Evolutionary conservation across 2,113 vertebrate genomes (phyloP), one percentile per base, ranked within the genome.

Genomic region (Notarius lentiginosus): DNA sequence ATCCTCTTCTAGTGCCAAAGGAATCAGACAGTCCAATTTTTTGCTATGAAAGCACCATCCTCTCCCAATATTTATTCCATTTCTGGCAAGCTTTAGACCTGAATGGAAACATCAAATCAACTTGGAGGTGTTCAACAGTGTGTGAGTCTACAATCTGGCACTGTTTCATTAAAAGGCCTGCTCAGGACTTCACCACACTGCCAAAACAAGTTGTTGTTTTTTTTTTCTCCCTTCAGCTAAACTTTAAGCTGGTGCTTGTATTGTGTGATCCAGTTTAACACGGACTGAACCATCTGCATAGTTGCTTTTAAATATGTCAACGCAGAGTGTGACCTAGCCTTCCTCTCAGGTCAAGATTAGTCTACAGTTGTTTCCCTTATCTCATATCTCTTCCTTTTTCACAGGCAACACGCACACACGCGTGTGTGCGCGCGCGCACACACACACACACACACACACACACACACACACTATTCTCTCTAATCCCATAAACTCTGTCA

Each of bases 71-170:
- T 55, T 79, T 82, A 51, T 63, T 84, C 60, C 60, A 87, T 77
- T 84, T 79, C 73, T 77, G 51, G 86, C 55, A 53, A 83, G 83
- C 82, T 79, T 65, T 76, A 83, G 77, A 77, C 86, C 58, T n/a
- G 70, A 76, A 55, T 77, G 81, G 86, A 87, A 87, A 87, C 60
- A 83, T 87, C 77, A 87, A 60, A 83, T 83, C 77, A 87, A 87
- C 77, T 60, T 66, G 73, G 86, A 76, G 86, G 81, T 76, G 47
- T 60, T 77, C 60, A 87, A 53, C 49, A 83, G 27, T 20, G 22
- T 61, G 86, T 82, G 47, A 87, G 51, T 75, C 66, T 63, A 10
- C 41, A n/a, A 24, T 75, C 86, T 76, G 80, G 47, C 81, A 87
- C 72, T 41, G 70, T 65, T 83, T 87, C 49, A 87, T 83, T 83